Conservation (phyloP, 64 coral and sea anemone species). For the Actinia tenebrosa region DNA sequence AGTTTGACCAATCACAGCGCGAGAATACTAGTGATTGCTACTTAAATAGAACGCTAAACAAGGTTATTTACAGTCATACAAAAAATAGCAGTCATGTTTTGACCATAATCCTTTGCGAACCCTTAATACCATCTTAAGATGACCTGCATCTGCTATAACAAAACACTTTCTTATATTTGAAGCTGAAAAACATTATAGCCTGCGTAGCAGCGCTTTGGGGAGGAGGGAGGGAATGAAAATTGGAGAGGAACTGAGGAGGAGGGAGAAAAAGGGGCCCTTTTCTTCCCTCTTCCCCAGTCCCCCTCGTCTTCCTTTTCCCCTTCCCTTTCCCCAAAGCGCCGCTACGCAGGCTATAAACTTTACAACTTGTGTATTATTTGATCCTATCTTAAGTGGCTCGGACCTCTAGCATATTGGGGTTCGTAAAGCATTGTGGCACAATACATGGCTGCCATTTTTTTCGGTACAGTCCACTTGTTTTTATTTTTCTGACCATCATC, state of each 20-base stretch:
- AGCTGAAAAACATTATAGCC: neutral
- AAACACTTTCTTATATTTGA: neutral
- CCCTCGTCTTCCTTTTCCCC: no score
- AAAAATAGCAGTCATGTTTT: neutral
- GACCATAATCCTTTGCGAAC: neutral
- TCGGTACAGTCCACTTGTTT: neutral
- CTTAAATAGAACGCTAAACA: no score
- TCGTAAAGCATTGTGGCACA: neutral
- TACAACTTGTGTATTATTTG: neutral
- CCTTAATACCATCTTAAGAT: neutral
- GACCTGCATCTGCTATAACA: neutral
- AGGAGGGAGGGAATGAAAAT: no score
- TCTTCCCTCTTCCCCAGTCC: no score
- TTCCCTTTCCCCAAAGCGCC: no score
- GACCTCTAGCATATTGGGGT: neutral
- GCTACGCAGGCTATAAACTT: neutral
- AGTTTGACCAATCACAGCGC: neutral
- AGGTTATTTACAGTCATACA: neutral
- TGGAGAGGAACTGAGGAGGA: no score
- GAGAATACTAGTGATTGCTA: neutral
- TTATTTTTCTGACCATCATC: conserved; percentile 24
- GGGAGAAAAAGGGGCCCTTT: no score
- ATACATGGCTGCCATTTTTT: neutral
- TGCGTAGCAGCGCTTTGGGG: no score
- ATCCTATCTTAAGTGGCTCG: neutral